These are phyloP conservation scores for Phataginus tetradactyla DNA, from an alignment of 2,797 vertebrate species.

Conservation along the genomic window DNA sequence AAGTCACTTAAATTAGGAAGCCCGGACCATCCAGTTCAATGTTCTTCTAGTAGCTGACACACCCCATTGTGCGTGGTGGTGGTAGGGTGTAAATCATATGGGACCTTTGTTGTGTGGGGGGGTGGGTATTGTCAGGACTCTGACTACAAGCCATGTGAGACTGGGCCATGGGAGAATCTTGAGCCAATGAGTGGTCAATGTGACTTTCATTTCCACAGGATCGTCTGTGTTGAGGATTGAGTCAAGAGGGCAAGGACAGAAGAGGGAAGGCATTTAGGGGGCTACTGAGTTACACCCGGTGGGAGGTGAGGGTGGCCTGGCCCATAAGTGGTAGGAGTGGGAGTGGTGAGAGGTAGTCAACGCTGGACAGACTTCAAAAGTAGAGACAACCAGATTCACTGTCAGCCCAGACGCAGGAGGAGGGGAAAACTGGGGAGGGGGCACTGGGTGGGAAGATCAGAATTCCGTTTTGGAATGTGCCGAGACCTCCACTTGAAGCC, in stretches of 20 bases:
- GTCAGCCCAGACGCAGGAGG: neutral
- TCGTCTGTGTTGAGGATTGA: neutral
- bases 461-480: neutral
- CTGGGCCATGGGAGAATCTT: neutral
- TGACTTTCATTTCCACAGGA: neutral
- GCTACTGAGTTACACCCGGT: neutral
- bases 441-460: rapidly evolving
- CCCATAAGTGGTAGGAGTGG: too few species aligned
- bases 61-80: rapidly evolving
- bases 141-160: neutral
- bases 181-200: too few species aligned
- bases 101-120: neutral
- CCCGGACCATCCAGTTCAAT: neutral
- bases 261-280: neutral
- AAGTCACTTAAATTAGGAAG: neutral
- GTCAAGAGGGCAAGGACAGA: too few species aligned
- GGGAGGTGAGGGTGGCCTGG: neutral
- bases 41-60: neutral
- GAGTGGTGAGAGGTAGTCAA: neutral
- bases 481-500: neutral
- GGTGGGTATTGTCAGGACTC: too few species aligned
- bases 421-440: neutral
- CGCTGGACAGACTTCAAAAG: neutral
- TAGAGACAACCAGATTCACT: neutral
- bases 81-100: neutral